These are phyloP conservation scores for Eleutherodactylus coqui DNA, from an alignment of 2,797 vertebrate species.

Conservation along the genomic window DNA sequence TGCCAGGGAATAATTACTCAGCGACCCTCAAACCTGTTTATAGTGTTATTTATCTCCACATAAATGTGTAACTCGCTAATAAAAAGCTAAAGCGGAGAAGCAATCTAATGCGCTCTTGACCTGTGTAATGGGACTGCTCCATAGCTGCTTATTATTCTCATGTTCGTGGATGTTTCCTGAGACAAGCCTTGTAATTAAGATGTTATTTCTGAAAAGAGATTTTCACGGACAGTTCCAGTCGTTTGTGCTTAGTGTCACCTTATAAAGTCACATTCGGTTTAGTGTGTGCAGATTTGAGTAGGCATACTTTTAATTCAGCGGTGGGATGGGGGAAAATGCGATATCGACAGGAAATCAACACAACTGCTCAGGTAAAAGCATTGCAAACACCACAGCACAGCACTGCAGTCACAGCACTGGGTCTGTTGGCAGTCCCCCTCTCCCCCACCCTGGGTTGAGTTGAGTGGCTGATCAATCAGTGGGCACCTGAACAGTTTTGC, in stretches of 20 bases:
- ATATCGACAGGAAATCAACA: background rate
- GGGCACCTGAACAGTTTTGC: no score
- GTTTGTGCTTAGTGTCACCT: slow-evolving; percentile 14
- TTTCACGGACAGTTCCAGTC: background rate
- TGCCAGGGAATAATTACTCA: background rate
- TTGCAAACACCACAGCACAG: no score
- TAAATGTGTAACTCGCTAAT: background rate
- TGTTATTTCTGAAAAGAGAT: slow-evolving; percentile 26
- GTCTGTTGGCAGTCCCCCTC: no score
- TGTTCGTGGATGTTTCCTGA: background rate
- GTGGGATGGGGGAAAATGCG: background rate
- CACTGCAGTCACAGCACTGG: slow-evolving; percentile 59
- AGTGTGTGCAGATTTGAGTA: background rate
- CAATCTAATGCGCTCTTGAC: slow-evolving; percentile 2
- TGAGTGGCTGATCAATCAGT: no score
- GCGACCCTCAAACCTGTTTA: background rate
- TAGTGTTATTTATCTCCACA: background rate
- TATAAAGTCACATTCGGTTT: slow-evolving; percentile 3
- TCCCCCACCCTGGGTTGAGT: no score
- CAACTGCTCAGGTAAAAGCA: background rate
- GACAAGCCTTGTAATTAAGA: slow-evolving; percentile 35
- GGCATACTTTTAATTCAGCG: background rate
- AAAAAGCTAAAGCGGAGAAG: background rate
- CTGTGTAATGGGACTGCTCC: background rate
- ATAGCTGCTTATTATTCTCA: slow-evolving; percentile 16